Conservation (phyloP, 2,797 vertebrate species). For the Pristis pectinata region DNA sequence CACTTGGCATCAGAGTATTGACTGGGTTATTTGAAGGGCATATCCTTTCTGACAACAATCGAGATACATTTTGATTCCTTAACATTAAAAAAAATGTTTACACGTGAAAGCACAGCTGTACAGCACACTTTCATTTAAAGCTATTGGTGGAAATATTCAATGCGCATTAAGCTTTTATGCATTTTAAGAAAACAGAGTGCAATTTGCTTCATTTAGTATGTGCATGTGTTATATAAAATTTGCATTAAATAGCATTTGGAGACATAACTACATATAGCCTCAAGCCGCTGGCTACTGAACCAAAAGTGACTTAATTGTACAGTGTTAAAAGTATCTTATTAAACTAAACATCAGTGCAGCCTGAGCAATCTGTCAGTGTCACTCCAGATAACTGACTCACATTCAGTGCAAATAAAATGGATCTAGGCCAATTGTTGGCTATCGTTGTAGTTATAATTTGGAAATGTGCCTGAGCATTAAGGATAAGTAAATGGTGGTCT, state of each 20-base stretch:
- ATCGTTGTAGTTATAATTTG: background rate
- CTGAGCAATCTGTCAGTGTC: constrained; percentile 6
- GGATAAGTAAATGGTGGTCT: background rate
- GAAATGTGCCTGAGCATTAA: background rate
- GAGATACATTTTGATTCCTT: constrained; percentile 25
- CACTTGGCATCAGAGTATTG: constrained; percentile 30
- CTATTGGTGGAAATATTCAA: constrained; percentile 29
- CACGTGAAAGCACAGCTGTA: constrained; percentile 26
- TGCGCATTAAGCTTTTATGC: constrained; percentile 31
- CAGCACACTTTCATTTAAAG: constrained; percentile 8
- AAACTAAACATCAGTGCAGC: constrained; percentile 23
- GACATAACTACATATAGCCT: constrained; percentile 23
- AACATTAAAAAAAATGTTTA: constrained; percentile 26
- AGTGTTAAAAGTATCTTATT: constrained; percentile 23
- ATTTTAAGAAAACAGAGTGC: constrained; percentile 33
- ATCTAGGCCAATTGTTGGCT: background rate
- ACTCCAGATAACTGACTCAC: constrained; percentile 22
- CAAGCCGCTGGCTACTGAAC: constrained; percentile 23
- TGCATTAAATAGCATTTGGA: constrained; percentile 29
- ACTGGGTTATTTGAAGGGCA: constrained; percentile 32
- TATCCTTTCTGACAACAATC: constrained; percentile 28
- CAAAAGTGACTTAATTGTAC: constrained; percentile 31
- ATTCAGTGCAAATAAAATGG: constrained; percentile 10
- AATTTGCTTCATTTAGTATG: constrained; percentile 31
- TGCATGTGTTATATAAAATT: constrained; percentile 30